Evolutionary conservation across 2,113 vertebrate species (phyloP).

Genomic region (Dromaius novaehollandiae): DNA sequence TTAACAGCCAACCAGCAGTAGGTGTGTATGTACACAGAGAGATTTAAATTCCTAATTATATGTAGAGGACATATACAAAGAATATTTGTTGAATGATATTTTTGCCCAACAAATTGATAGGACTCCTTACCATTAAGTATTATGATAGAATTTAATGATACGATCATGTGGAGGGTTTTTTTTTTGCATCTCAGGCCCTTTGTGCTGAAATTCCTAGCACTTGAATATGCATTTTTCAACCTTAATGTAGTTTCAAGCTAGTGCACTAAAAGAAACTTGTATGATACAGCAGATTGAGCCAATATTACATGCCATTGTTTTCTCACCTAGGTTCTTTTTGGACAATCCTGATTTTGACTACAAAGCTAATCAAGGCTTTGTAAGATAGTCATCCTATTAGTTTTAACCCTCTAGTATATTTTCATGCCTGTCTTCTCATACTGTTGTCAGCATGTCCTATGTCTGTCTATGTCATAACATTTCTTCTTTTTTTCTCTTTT

Average conservation of each 20-base stretch:
- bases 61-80: neutral
- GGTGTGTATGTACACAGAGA: rapidly evolving
- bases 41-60: neutral
- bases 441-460: neutral
- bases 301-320: neutral
- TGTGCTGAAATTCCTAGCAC: neutral
- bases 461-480: neutral
- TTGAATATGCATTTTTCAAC: neutral
- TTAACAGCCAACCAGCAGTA: neutral
- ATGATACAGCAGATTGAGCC: neutral
- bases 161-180: neutral
- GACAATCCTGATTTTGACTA: neutral
- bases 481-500: neutral
- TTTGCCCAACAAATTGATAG: neutral
- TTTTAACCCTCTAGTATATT: neutral
- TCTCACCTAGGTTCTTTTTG: neutral
- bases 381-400: neutral
- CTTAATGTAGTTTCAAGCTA: neutral
- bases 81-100: neutral
- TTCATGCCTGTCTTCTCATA: neutral
- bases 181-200: neutral
- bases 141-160: neutral
- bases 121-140: neutral
- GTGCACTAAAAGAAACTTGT: neutral
- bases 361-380: neutral